Conservation (phyloP, 2,797 vertebrate genomes). For the Mormyrops attenuatus region DNA sequence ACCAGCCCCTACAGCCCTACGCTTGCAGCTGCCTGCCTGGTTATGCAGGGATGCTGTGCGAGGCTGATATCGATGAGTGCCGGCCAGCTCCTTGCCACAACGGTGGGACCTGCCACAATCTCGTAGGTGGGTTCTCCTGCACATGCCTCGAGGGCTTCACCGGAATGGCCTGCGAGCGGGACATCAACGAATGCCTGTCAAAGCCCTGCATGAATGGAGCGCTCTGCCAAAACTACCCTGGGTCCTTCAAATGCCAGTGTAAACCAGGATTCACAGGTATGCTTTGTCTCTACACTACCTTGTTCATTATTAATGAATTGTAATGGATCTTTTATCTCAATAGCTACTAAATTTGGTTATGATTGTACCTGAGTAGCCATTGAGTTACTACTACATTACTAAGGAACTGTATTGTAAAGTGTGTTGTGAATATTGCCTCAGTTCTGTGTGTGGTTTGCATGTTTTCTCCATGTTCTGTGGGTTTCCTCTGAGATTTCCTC, state of each 20-base stretch:
- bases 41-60: conserved; percentile 79
- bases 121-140: conserved; percentile 93
- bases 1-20: conserved; percentile 78
- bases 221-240: conserved; percentile 86
- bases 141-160: conserved; percentile 88
- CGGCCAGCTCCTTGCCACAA: conserved; percentile 91
- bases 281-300: conserved; percentile 42
- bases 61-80: conserved; percentile 86
- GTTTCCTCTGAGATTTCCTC: background rate
- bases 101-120: conserved; percentile 82
- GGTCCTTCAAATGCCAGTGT: conserved; percentile 89
- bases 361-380: background rate
- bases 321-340: background rate
- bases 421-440: background rate
- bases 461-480: background rate
- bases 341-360: background rate
- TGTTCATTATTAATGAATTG: conserved; percentile 20
- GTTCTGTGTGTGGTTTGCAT: background rate
- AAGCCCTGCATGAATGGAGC: conserved; percentile 82
- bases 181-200: conserved; percentile 90
- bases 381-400: background rate
- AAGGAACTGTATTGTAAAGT: background rate
- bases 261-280: conserved; percentile 95
- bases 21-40: conserved; percentile 86
- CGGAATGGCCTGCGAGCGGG: conserved; percentile 90